Conservation (phyloP, 2,888 invertebrate species). For the Sericinus montela region DNA sequence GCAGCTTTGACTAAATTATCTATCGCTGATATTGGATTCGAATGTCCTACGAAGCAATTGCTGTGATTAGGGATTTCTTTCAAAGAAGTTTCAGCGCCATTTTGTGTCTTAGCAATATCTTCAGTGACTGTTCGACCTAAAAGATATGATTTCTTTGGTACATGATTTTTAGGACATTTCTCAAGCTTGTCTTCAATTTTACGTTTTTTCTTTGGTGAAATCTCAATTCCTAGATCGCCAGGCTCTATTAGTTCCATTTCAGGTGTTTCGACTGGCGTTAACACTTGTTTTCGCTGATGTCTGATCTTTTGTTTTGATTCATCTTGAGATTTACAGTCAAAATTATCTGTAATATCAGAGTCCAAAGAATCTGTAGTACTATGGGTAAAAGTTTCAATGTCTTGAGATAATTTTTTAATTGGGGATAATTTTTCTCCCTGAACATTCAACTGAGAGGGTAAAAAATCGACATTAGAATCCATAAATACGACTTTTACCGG, state of each 20-base stretch:
- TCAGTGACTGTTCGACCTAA: slow-evolving; percentile 44
- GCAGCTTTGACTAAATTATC: slow-evolving; percentile 72
- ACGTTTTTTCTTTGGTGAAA: slow-evolving; percentile 63
- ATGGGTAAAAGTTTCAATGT: slow-evolving; percentile 33
- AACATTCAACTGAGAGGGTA: slow-evolving; percentile 48
- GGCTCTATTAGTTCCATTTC: slow-evolving; percentile 70
- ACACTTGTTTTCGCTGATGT: slow-evolving; percentile 72
- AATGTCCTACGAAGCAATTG: slow-evolving; percentile 36
- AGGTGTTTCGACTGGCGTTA: slow-evolving; percentile 66
- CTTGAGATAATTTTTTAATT: slow-evolving; percentile 36
- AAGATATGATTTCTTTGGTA: slow-evolving; percentile 66
- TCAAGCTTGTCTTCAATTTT: slow-evolving; percentile 54
- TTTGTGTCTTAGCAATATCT: slow-evolving; percentile 34
- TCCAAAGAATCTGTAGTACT: slow-evolving; percentile 53
- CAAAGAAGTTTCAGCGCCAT: slow-evolving; percentile 31
- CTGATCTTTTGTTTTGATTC: slow-evolving; percentile 56
- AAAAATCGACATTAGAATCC: slow-evolving; percentile 49
- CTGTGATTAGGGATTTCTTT: slow-evolving; percentile 37
- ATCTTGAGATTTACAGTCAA: slow-evolving; percentile 47
- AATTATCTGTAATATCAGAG: slow-evolving; percentile 48
- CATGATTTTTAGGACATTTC: slow-evolving; percentile 46
- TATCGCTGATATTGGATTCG: slow-evolving; percentile 57
- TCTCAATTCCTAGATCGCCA: slow-evolving; percentile 50
- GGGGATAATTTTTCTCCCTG: slow-evolving; percentile 63
- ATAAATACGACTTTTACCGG: slow-evolving; percentile 69